These are phyloP conservation scores for Myodes glareolus DNA, from an alignment of 2,113 vertebrate genomes.

Conservation along the genomic window DNA sequence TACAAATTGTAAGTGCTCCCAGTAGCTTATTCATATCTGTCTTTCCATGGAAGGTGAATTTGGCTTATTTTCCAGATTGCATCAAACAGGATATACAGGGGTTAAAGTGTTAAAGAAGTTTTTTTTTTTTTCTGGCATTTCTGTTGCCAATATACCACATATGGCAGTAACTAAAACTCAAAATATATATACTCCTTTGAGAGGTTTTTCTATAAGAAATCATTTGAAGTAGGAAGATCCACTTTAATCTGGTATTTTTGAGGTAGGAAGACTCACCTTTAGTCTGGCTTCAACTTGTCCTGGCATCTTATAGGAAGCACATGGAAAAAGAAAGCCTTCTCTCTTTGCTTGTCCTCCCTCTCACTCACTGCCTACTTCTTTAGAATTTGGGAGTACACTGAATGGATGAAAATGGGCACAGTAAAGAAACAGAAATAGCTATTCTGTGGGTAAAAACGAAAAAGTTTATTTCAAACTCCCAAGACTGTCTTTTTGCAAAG, in stretches of 20 bases:
- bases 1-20: constrained; percentile 13
- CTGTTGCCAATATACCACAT: neutral
- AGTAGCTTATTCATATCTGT: constrained; percentile 49
- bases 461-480: neutral
- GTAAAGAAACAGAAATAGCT: neutral
- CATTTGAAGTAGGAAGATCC: neutral
- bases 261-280: too few relatives aligned
- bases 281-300: neutral
- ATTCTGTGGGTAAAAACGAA: neutral
- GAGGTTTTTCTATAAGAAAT: too few relatives aligned
- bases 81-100: neutral
- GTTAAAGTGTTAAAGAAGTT: neutral
- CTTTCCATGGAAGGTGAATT: constrained; percentile 1
- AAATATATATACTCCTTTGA: neutral
- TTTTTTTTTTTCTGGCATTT: neutral
- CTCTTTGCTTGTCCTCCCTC: neutral
- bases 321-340: neutral
- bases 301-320: neutral
- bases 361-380: neutral
- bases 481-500: neutral
- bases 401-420: neutral
- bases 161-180: neutral
- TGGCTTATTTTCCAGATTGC: constrained; percentile 15
- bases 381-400: neutral
- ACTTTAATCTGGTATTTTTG: neutral